Percentiles rank a stretch among this genome's conserved stretches.
phyloP scores from a whole-genome alignment of 2,888 invertebrate species.

The Pterostichus niger region DNA sequence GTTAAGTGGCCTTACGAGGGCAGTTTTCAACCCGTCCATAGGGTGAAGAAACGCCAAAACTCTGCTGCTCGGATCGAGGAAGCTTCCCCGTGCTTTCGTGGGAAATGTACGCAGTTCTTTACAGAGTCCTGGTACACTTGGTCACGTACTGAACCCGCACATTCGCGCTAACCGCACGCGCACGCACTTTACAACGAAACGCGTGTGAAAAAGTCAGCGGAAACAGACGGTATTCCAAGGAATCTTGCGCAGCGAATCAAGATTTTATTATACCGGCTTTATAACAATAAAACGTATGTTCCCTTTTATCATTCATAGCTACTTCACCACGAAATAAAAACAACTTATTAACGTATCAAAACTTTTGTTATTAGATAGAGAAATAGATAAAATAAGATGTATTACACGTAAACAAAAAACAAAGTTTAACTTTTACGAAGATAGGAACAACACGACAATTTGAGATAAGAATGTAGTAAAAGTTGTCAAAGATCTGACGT shows the following conservation, averaged over 20 bases:
- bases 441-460: too few relatives aligned
- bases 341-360: too few relatives aligned
- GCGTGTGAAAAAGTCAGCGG: constrained; percentile 30
- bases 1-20: constrained; percentile 62
- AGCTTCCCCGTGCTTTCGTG: neutral
- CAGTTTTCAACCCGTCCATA: constrained; percentile 54
- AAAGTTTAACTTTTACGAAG: too few relatives aligned
- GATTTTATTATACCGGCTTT: constrained; percentile 49
- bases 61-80: neutral
- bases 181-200: constrained; percentile 17
- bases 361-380: too few relatives aligned
- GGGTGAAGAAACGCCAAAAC: constrained; percentile 39
- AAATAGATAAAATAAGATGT: too few relatives aligned
- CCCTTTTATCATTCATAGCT: constrained; percentile 22
- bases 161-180: constrained; percentile 40
- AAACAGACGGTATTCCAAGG: constrained; percentile 32
- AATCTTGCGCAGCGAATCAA: constrained; percentile 29
- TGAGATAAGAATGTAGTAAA: constrained; percentile 6
- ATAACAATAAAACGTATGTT: constrained; percentile 45
- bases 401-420: too few relatives aligned
- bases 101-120: neutral
- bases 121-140: constrained; percentile 8
- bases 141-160: constrained; percentile 33
- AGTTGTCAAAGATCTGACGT: constrained; percentile 45
- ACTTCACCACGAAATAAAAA: too few relatives aligned